Evolutionary conservation across 2,797 vertebrate genomes (phyloP), one percentile per base, ranked within the genome.

Genomic region (Myiotriccus ornatus): DNA sequence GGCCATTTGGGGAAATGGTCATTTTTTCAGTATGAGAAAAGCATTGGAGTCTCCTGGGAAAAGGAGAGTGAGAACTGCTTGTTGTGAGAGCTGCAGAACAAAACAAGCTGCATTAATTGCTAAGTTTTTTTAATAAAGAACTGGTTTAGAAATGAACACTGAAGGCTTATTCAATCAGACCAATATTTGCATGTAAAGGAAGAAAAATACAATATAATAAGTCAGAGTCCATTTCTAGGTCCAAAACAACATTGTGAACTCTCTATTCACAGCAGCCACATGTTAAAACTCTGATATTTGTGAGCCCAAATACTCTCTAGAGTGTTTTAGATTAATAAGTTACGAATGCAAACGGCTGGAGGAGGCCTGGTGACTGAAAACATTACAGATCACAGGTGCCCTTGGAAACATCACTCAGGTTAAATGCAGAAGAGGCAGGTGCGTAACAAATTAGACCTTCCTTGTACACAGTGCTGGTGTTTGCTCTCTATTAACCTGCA

Each of bases 321-420:
- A 28, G 5, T n/a, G 32, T 37, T 88, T 68, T 62, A 43, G 0
- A 0, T 12, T 23, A 55, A 23, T 41, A n/a, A 43, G 32, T 16
- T 44, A 52, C 4, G 17, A 88, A 88, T 43, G 19, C 12, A 69
- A 71, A 75, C 8, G 11, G 30, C 10, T 69, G 50, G 20, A 82
- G 43, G 37, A 41, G 17, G 13, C 23, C 56, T 89, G 76, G 34
- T 20, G 35, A 47, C 32, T 28, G 47, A 55, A 91, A 82, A 71
- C 7, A 8, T 60, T 27, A 34, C n/a, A 75, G 25, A 39, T 14
- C 68, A 47, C 2, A 1, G 32, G 7, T 41, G 32, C 6, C 34
- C 35, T 82, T 76, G 49, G 56, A 89, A 86, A 41, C 43, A 75
- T 10, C 43, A 19, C 14, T 76, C 2, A 3, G 19, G 8, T 9